These are phyloP conservation scores for Megaceryle maxima DNA, from an alignment of 2,113 vertebrate genomes.

Conservation along the genomic window DNA sequence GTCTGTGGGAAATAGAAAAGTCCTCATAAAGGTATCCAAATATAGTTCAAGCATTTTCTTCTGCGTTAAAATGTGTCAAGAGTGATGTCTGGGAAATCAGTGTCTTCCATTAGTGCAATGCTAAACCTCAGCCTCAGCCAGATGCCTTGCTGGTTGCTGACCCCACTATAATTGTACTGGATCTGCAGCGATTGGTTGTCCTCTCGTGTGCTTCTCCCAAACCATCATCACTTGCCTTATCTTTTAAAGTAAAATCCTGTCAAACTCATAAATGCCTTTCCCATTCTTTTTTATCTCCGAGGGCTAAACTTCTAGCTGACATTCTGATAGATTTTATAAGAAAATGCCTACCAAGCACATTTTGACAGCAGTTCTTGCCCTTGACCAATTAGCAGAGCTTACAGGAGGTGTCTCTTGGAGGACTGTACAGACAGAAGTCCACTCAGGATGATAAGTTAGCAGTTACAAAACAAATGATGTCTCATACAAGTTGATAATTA, in stretches of 20 bases:
- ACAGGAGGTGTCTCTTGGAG: not conserved
- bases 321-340: not conserved
- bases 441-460: not conserved
- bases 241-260: conserved; percentile 7
- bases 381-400: not conserved
- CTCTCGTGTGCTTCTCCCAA: not conserved
- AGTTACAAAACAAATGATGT: not conserved
- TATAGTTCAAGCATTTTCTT: not conserved
- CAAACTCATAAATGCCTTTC: conserved; percentile 29
- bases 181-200: not conserved
- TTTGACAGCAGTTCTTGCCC: not conserved
- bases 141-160: not conserved
- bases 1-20: not conserved
- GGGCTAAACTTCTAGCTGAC: not conserved
- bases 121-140: not conserved
- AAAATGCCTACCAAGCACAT: not conserved
- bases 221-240: not conserved
- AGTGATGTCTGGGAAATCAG: not conserved
- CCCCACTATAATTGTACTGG: not conserved
- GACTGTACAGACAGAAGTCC: not conserved
- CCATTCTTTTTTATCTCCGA: not conserved
- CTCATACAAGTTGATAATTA: not conserved
- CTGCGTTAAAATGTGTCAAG: not conserved
- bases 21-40: not conserved
- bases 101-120: not conserved